These are phyloP conservation scores for Mactromeris polynyma DNA, from an alignment of 2,888 invertebrate genomes.

Conservation along the genomic window DNA sequence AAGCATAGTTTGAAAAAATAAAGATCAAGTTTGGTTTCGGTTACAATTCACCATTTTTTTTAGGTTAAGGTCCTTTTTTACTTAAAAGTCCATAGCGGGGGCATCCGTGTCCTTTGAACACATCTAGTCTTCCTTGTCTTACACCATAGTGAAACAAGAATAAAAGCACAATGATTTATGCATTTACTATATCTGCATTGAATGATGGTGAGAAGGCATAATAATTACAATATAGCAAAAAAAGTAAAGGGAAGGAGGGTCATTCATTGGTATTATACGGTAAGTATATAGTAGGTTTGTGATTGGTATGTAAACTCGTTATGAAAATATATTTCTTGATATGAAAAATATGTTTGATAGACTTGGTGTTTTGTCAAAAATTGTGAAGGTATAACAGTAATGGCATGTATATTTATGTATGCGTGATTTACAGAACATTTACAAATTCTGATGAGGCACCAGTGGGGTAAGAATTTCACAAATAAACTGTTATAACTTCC, in stretches of 20 bases:
- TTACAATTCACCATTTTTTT: no score
- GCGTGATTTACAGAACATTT: conserved; percentile 57
- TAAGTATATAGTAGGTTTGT: neutral
- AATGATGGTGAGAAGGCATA: no score
- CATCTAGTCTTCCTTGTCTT: no score
- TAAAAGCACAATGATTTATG: no score
- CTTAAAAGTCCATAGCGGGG: no score
- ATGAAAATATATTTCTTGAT: neutral
- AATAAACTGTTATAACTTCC: neutral
- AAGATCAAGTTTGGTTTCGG: no score
- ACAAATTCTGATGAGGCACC: conserved; percentile 64
- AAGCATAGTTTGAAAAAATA: no score
- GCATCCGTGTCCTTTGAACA: no score
- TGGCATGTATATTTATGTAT: neutral
- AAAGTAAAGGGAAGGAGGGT: no score
- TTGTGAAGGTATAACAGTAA: neutral
- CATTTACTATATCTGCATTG: no score
- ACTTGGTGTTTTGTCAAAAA: neutral
- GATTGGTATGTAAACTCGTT: neutral
- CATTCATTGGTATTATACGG: neutral
- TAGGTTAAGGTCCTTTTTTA: no score
- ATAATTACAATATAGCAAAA: neutral
- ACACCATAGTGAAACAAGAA: no score
- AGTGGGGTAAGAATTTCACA: conserved; percentile 62
- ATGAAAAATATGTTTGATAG: neutral